Base-by-base conservation (phyloP, 2,888 invertebrate species). In the Notodonta ziczac region DNA sequence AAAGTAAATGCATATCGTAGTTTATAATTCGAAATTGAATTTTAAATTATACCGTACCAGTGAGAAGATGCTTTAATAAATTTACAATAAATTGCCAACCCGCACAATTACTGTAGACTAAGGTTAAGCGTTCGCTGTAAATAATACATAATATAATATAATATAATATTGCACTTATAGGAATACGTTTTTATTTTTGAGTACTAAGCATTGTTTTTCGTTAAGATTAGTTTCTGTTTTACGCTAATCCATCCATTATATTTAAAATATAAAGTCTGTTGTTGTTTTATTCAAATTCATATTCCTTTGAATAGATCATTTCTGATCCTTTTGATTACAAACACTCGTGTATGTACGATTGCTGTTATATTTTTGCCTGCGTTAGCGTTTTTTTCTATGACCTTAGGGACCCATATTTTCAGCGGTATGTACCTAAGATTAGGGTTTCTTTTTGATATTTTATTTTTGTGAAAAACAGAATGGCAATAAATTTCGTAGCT, bases 1-100 rank as follows among this genome's bases (percentile, higher is more conserved):
- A 72, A 78, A 82, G 81, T 81, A 79, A 83, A 78, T 79, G 83
- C 87, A 88, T 88, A 88, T 88, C 87, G 83, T 88, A 86, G 86
- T 76, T 76, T 66, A 69, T 77, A 82, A 73, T 74, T 69, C 76
- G 74, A 77, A 79, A 80, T 80, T 80, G 75, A 82, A 80, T 80
- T 78, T 77, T 65, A 76, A 80, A 80, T 80, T 60, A 61, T 72
- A 68, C 81, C 66, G 74, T 76, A 78, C 77, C 82, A 83, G 84
- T 85, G 84, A 84, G 82, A 85, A 77, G 77, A 83, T 83, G 87
- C 87, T 88, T 87, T 88, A 56, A 82, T 68, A 72, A 81, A 77
- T 73, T 73, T 35, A 35, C 4, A 83, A 84, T 84, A 77, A 79
- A 83, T 82, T 83, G 87, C 87, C 86, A 86, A 86, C 81, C 81